phyloP scores from a whole-genome alignment of 2,113 vertebrate genomes.

The Parotia lawesii region DNA sequence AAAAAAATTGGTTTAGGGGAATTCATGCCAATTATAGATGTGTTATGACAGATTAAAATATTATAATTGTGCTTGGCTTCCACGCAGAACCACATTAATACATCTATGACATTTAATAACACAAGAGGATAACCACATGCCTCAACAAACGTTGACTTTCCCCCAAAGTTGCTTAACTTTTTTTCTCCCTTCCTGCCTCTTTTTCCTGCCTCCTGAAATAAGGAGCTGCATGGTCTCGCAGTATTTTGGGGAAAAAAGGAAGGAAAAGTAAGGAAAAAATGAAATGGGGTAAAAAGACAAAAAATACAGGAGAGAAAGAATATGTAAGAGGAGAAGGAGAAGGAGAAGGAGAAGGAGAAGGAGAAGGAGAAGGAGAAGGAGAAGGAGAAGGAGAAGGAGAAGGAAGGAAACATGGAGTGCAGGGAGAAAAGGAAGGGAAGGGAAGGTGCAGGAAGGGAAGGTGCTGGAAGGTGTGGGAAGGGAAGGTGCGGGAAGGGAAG shows the following conservation, averaged over 20 bases:
- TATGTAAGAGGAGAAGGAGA: background rate
- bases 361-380: background rate
- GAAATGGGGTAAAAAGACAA: background rate
- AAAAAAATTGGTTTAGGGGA: slow-evolving; percentile 25
- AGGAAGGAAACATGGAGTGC: background rate
- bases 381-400: too few relatives aligned
- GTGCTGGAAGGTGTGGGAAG: background rate
- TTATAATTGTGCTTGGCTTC: slow-evolving; percentile 66
- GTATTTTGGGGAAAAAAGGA: background rate
- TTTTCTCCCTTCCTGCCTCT: background rate
- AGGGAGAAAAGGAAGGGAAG: too few relatives aligned
- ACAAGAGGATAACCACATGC: slow-evolving; percentile 38
- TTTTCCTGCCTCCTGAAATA: background rate
- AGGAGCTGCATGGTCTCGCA: background rate
- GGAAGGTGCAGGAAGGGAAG: background rate
- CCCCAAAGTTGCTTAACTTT: background rate
- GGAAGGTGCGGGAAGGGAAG: background rate
- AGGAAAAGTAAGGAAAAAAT: background rate
- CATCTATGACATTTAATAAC: slow-evolving; percentile 58
- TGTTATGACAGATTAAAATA: slow-evolving; percentile 71
- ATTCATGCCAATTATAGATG: slow-evolving; percentile 66
- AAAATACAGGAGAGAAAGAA: background rate
- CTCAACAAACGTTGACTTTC: slow-evolving; percentile 41
- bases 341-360: too few relatives aligned
- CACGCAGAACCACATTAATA: slow-evolving; percentile 58